Evolutionary conservation across 1,140 invertebrate species (phyloP).

Genomic region (Triops longicaudatus): DNA sequence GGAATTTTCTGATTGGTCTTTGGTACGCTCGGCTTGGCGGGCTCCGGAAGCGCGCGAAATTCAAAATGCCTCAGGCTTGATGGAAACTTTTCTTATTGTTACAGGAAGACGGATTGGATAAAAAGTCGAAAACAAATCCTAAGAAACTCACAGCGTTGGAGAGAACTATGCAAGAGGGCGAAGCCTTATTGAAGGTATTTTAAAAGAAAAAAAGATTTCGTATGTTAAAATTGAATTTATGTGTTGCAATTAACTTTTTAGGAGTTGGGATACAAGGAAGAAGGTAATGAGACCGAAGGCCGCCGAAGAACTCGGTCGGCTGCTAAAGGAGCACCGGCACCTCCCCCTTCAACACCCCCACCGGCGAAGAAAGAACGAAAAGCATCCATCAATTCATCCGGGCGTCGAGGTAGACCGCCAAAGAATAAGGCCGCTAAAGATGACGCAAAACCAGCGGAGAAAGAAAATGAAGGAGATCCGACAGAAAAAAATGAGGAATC

Average conservation of each 20-base stretch:
- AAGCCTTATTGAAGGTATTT: conserved; percentile 43
- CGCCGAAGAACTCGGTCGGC: conserved; percentile 40
- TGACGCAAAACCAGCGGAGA: conserved; percentile 25
- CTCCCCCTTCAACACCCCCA: conserved; percentile 42
- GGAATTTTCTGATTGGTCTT: neutral
- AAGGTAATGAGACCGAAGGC: conserved; percentile 39
- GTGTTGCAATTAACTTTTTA: conserved; percentile 24
- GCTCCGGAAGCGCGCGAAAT: neutral
- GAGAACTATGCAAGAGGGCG: conserved; percentile 43
- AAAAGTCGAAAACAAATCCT: conserved; percentile 16
- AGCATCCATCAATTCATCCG: conserved; percentile 30
- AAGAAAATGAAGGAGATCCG: conserved; percentile 32
- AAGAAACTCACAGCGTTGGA: conserved; percentile 45
- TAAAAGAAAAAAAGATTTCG: neutral
- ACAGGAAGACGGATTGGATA: conserved; percentile 17
- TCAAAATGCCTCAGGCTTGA: neutral
- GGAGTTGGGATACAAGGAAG: conserved; percentile 39
- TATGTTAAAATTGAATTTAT: neutral
- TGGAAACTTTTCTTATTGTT: neutral
- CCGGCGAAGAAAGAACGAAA: conserved; percentile 42
- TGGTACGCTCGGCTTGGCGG: neutral
- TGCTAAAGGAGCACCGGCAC: conserved; percentile 39
- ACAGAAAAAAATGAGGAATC: conserved; percentile 28
- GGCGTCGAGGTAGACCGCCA: conserved; percentile 35
- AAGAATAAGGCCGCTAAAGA: conserved; percentile 34